Base-by-base conservation (phyloP, 2,113 vertebrate genomes). In the Murina feae region DNA sequence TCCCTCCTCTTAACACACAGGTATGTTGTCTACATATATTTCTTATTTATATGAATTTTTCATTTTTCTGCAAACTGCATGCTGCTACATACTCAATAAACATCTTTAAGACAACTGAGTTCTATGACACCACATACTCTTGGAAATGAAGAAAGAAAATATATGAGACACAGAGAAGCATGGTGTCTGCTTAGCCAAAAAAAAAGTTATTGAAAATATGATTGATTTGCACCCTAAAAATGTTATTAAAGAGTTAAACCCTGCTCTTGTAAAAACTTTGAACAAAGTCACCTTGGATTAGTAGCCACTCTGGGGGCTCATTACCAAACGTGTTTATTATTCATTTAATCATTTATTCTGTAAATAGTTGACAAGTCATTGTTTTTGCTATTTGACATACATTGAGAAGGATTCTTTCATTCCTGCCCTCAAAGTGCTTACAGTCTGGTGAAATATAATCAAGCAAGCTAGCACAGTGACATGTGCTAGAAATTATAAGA, bases 401-500 rank as follows among this genome's bases (percentile, higher is more conserved):
- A 16, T 3, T 21, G 20, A 60, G 32, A 91, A 83, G 53, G 23
- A 16, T 21, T 6, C 21, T 9, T 18, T 39, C 53, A 18, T 42
- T 12, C 44, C 10, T 84, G 20, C 28, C 39, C 53, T 49, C 28
- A 20, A 37, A 20, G 28, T 3, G 58, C 17, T 51, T 28, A 12
- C 1, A 8, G 3, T n/a, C 47, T 18, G 9, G 17, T 51, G 35
- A 85, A 71, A 68, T 11, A 84, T 32, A 12, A 14, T n/a, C 12
- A 58, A 0, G 1, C 3, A 23, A n/a, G n/a, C 2, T 32, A 35
- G 37, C 2, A 18, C 12, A 66, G 11, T 10, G 8, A 2, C 30
- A 68, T 5, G 2, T 0, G 8, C 11, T 7, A 35, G 65, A 53
- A 53, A 35, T 17, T 28, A 4, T 4, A 60, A 21, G 4, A 11